Evolutionary conservation across 2,113 vertebrate genomes (phyloP).

Genomic region (Stomatorhinus ivindoensis): DNA sequence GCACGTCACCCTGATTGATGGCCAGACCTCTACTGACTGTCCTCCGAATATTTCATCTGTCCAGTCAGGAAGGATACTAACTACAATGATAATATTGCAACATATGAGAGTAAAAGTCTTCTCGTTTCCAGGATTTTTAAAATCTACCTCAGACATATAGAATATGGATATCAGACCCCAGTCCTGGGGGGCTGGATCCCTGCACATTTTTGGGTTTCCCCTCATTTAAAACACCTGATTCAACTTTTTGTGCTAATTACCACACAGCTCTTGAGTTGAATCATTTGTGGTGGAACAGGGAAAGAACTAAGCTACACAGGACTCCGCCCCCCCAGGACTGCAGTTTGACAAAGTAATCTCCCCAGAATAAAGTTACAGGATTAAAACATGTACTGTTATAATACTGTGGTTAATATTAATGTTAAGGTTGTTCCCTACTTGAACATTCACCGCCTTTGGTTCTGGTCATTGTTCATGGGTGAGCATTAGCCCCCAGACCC

Average conservation of each 20-base stretch:
- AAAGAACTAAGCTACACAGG: no score
- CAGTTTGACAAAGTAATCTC: neutral
- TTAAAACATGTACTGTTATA: neutral
- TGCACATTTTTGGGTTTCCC: no score
- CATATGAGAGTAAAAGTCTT: neutral
- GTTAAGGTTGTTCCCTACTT: neutral
- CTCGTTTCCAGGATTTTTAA: neutral
- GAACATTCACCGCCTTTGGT: neutral
- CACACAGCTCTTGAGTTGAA: no score
- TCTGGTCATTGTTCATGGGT: neutral
- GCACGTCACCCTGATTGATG: neutral
- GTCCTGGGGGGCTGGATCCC: no score
- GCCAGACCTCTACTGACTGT: neutral
- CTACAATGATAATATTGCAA: neutral
- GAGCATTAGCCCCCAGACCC: neutral
- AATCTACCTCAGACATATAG: neutral
- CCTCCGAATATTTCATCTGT: neutral
- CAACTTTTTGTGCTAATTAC: no score
- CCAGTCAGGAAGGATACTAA: neutral
- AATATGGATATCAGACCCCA: no score
- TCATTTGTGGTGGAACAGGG: no score
- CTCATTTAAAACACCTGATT: no score
- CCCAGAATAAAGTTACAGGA: neutral
- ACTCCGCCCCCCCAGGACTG: no score
- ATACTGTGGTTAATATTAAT: neutral